phyloP scores from a whole-genome alignment of 2,888 invertebrate genomes.

The Lycophotia porphyrea region DNA sequence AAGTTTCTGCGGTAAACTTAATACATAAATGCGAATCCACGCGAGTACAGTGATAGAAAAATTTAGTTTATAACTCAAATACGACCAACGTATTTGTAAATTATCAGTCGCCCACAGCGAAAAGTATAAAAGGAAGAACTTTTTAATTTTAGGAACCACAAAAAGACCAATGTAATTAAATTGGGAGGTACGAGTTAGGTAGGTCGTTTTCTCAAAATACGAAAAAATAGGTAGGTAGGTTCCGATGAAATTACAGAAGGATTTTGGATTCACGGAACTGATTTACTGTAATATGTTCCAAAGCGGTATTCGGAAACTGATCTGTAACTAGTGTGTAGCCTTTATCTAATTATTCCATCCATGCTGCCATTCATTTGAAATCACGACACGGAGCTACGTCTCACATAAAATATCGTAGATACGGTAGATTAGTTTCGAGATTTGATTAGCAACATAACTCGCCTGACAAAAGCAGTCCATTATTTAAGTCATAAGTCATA shows the following conservation, averaged over 20 bases:
- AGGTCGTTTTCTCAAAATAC: constrained; percentile 42
- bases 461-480: constrained; percentile 39
- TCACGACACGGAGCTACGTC: constrained; percentile 58
- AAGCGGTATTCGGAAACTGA: constrained; percentile 70
- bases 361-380: constrained; percentile 72
- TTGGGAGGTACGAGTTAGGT: constrained; percentile 42
- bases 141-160: constrained; percentile 61
- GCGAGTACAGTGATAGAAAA: constrained; percentile 30
- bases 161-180: constrained; percentile 60
- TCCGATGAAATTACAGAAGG: constrained; percentile 61
- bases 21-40: constrained; percentile 49
- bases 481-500: too few relatives aligned
- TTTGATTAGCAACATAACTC: constrained; percentile 54
- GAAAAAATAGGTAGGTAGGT: constrained; percentile 38
- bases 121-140: constrained; percentile 51
- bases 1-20: constrained; percentile 29
- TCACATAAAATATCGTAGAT: constrained; percentile 51
- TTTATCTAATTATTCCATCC: constrained; percentile 68
- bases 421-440: constrained; percentile 52
- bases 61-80: constrained; percentile 60
- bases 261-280: constrained; percentile 64
- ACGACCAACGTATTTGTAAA: constrained; percentile 55
- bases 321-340: constrained; percentile 71
- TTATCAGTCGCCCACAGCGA: constrained; percentile 53
- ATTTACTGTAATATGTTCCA: constrained; percentile 74